Conservation (phyloP, 1,140 invertebrate species). For the Delia radicum region DNA sequence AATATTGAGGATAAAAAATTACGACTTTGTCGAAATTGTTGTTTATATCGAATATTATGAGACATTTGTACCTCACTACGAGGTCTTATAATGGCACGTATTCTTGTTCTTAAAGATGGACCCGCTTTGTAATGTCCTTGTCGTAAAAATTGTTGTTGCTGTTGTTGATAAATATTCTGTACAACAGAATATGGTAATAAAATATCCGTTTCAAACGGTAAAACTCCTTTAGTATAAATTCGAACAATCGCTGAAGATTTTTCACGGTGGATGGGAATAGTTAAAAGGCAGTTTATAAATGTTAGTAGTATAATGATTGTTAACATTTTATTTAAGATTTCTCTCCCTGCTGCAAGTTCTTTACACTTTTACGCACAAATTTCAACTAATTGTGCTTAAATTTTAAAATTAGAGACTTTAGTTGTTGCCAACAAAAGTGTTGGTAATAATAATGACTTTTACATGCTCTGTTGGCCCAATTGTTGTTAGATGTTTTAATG, state of each 20-base stretch:
- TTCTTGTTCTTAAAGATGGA: neutral
- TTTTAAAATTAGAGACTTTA: neutral
- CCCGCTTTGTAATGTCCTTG: neutral
- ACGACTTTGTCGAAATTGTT: neutral
- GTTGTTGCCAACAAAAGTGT: neutral
- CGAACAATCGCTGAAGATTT: neutral
- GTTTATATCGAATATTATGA: too few species aligned
- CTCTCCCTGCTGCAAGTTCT: neutral
- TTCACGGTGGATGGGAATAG: neutral
- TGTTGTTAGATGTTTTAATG: neutral
- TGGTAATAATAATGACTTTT: neutral
- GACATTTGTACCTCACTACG: neutral
- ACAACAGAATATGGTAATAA: neutral
- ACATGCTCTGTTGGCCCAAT: conserved; percentile 1
- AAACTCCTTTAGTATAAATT: neutral
- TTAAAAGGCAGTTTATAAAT: neutral
- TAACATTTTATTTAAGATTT: neutral
- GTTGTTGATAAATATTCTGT: neutral
- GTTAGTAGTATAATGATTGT: neutral
- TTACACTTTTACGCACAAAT: neutral
- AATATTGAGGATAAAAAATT: neutral
- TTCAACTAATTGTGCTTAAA: conserved; percentile 1
- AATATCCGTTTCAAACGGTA: neutral
- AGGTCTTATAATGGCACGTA: neutral
- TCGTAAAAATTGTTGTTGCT: too few species aligned